These are phyloP conservation scores for Vanessa atalanta DNA, from an alignment of 1,140 invertebrate genomes.

Conservation along the genomic window DNA sequence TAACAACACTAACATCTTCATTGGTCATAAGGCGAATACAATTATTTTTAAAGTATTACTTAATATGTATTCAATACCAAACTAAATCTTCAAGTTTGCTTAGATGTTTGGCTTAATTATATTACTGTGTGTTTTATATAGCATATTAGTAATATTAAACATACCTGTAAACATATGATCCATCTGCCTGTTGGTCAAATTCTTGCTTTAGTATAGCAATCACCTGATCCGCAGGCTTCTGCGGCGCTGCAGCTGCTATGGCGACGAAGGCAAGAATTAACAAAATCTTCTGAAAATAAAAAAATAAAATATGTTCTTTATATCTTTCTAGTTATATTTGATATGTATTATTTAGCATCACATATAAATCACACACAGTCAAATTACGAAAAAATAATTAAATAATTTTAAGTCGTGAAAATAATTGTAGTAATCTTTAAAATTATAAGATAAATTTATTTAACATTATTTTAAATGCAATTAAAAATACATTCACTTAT, in stretches of 20 bases:
- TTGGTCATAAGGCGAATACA: no score
- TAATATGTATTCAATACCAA: no score
- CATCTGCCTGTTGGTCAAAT: constrained; percentile 84
- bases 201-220: constrained; percentile 85
- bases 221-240: constrained; percentile 73
- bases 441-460: no score
- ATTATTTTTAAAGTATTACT: no score
- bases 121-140: neutral
- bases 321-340: neutral
- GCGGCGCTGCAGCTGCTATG: constrained; percentile 76
- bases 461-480: no score
- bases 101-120: neutral
- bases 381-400: no score
- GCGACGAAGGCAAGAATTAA: constrained; percentile 62
- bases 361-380: no score
- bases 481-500: neutral
- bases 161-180: constrained; percentile 84
- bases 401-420: no score
- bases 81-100: no score
- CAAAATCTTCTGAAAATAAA: constrained; percentile 59
- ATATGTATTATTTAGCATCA: neutral
- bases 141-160: neutral
- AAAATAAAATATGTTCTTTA: constrained; percentile 17
- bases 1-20: no score
- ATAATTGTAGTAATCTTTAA: no score